These are phyloP conservation scores for Muscicapa comitata DNA, from an alignment of 2,797 vertebrate genomes.

Conservation along the genomic window DNA sequence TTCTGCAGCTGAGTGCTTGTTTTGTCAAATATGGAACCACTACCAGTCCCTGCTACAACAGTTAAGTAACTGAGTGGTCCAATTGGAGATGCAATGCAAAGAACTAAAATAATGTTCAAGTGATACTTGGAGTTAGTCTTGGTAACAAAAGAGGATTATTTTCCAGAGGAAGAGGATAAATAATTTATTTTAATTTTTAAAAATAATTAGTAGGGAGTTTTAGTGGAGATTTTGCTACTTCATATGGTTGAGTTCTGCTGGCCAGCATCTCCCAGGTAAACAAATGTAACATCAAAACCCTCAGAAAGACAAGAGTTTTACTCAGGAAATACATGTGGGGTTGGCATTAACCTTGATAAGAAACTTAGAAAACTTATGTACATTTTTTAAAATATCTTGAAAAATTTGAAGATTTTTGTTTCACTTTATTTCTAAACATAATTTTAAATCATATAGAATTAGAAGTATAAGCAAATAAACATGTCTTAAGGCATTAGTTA, in stretches of 20 bases:
- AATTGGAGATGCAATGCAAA: not conserved
- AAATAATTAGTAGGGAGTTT: not conserved
- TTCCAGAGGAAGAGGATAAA: not conserved
- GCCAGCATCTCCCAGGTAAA: not conserved
- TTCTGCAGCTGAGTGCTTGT: not conserved
- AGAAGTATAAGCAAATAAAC: not conserved
- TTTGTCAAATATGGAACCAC: not conserved
- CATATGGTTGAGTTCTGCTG: not conserved
- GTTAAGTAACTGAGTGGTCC: not conserved
- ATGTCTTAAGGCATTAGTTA: not conserved
- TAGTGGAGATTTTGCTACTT: not conserved
- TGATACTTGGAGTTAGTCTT: not conserved
- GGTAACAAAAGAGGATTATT: not conserved
- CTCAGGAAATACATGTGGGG: not conserved
- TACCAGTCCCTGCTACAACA: fast-evolving
- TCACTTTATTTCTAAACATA: not conserved
- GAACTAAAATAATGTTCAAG: not conserved
- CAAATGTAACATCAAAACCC: not conserved
- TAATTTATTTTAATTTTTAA: not conserved
- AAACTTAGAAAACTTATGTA: not conserved
- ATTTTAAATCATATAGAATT: not conserved
- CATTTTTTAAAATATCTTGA: not conserved
- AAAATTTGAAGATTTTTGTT: not conserved
- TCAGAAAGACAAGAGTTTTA: not conserved
- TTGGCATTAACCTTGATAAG: not conserved